Conservation (phyloP, 2,797 vertebrate genomes). For the Diceros bicornis region DNA sequence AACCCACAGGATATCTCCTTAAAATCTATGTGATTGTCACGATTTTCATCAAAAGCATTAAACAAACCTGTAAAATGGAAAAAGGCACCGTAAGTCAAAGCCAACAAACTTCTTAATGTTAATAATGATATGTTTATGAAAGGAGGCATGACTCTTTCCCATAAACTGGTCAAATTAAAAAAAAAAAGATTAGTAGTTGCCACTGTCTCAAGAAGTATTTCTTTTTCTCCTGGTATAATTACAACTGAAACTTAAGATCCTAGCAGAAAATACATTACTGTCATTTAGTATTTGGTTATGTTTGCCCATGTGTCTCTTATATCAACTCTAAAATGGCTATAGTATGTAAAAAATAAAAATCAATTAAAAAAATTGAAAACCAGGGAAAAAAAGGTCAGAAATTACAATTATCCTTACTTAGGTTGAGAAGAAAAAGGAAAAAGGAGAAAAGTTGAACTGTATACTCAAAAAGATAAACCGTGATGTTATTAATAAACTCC, state of each 20-base stretch:
- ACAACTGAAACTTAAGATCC: not conserved
- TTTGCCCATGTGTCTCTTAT: not conserved
- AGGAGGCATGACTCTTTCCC: not conserved
- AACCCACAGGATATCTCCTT: slow-evolving; percentile 99
- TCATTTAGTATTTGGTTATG: not conserved
- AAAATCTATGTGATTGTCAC: slow-evolving; percentile 99
- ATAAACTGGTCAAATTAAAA: slow-evolving; percentile 18
- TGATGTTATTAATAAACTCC: not conserved
- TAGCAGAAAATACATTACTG: slow-evolving; percentile 26
- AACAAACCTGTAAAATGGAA: slow-evolving; percentile 94
- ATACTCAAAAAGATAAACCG: slow-evolving; percentile 37
- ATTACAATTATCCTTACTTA: not conserved
- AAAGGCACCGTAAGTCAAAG: slow-evolving; percentile 72
- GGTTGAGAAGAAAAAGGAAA: slow-evolving; percentile 47
- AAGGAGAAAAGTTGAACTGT: not conserved
- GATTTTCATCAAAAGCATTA: slow-evolving; percentile 99
- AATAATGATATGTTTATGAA: slow-evolving; percentile 41
- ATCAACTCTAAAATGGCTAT: slow-evolving; percentile 18
- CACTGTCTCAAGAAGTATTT: not conserved
- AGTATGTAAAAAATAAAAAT: not conserved
- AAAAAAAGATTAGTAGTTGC: not conserved
- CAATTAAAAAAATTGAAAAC: slow-evolving; percentile 28
- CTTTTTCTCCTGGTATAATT: slow-evolving; percentile 2
- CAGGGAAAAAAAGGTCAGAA: not conserved
- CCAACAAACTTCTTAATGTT: slow-evolving; percentile 47